These are phyloP conservation scores for Cataglyphis hispanica DNA, from an alignment of 1,140 invertebrate species.

Conservation along the genomic window DNA sequence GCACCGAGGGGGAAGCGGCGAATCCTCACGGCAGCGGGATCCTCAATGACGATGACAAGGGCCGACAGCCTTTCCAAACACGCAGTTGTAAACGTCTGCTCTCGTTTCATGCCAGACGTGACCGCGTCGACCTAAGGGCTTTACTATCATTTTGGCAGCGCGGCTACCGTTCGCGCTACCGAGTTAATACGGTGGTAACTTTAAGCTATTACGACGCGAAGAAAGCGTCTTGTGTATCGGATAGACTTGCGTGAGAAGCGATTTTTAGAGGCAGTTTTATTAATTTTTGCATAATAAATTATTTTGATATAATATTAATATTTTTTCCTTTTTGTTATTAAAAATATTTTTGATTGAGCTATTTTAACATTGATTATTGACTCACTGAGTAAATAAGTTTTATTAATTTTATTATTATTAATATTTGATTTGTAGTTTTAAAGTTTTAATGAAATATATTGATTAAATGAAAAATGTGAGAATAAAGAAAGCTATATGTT, in stretches of 20 bases:
- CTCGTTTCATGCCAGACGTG: slow-evolving; percentile 84
- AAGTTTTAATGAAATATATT: no score
- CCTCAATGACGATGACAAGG: slow-evolving; percentile 82
- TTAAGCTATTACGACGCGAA: slow-evolving; percentile 20
- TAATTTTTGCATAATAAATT: neutral
- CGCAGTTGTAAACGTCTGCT: slow-evolving; percentile 84
- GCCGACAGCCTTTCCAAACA: slow-evolving; percentile 85
- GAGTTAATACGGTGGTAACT: slow-evolving; percentile 51
- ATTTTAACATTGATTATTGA: neutral
- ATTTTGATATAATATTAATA: neutral
- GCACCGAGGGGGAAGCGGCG: slow-evolving; percentile 54
- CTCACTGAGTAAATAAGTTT: neutral
- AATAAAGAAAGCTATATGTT: no score
- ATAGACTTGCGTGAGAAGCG: slow-evolving; percentile 30
- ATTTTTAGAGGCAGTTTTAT: slow-evolving; percentile 15
- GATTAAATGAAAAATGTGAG: no score
- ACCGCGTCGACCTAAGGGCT: slow-evolving; percentile 53
- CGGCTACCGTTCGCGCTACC: slow-evolving; percentile 56
- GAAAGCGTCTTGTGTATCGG: slow-evolving; percentile 4
- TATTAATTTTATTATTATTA: no score
- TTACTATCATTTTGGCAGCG: slow-evolving; percentile 29
- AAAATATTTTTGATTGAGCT: neutral
- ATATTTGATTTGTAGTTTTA: no score
- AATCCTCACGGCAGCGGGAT: slow-evolving; percentile 68
- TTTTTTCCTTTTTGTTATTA: neutral